These are phyloP conservation scores for Drosophila subobscura DNA, from an alignment of 1,140 invertebrate species.

Conservation along the genomic window DNA sequence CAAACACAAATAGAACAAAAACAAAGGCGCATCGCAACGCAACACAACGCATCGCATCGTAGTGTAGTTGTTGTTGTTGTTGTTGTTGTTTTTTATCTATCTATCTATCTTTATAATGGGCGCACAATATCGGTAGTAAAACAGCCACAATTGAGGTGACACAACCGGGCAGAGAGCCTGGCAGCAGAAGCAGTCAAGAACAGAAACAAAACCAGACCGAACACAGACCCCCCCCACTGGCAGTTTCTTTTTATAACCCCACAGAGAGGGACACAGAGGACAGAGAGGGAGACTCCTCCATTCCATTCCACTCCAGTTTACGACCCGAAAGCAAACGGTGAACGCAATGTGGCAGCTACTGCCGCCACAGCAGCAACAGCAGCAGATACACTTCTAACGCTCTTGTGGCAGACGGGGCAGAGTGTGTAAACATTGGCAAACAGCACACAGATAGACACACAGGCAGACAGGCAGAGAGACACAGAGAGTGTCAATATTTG, in stretches of 20 bases:
- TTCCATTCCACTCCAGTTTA: constrained; percentile 57
- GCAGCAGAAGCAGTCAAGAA: no score
- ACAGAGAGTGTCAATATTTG: constrained; percentile 71
- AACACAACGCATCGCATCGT: constrained; percentile 40
- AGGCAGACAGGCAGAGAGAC: constrained; percentile 31
- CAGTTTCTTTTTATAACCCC: constrained; percentile 46
- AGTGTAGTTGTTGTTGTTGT: constrained; percentile 33
- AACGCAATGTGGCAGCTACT: constrained; percentile 62
- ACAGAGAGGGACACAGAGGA: neutral
- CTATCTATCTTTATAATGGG: constrained; percentile 73
- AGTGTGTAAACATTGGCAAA: neutral
- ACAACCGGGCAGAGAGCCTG: constrained; percentile 25
- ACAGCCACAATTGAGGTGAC: constrained; percentile 74
- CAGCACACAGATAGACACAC: constrained; percentile 22
- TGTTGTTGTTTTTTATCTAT: constrained; percentile 56
- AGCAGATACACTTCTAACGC: constrained; percentile 52
- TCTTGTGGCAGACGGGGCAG: constrained; percentile 14
- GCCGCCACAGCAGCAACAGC: constrained; percentile 4
- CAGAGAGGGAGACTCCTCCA: neutral
- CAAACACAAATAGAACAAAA: constrained; percentile 49
- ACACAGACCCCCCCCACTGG: constrained; percentile 13
- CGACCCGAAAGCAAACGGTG: constrained; percentile 63
- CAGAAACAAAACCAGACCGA: constrained; percentile 47
- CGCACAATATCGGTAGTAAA: constrained; percentile 79
- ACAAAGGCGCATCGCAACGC: constrained; percentile 19